phyloP scores from a whole-genome alignment of 2,797 vertebrate species.

The Pseudochromis fuscus region DNA sequence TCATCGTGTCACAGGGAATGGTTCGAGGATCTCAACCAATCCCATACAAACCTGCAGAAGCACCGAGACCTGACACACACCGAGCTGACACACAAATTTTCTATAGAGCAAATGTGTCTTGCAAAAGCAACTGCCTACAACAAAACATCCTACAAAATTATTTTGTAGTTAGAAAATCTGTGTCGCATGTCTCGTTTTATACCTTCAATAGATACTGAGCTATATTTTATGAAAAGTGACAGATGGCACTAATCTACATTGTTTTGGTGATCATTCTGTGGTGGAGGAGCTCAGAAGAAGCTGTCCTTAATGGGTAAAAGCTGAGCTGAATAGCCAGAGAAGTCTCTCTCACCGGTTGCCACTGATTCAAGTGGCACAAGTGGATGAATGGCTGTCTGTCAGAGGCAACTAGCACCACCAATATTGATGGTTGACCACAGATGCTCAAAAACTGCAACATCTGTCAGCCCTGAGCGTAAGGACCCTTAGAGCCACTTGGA shows the following conservation, averaged over 20 bases:
- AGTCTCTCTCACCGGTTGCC: not conserved
- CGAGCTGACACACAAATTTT: no score
- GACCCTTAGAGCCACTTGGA: not conserved
- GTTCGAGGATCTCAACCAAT: not conserved
- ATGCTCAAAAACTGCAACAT: slow-evolving; percentile 6
- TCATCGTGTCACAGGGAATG: no score
- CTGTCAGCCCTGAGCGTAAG: not conserved
- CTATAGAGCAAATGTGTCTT: no score
- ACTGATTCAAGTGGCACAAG: not conserved
- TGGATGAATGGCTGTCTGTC: not conserved
- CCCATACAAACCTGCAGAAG: no score
- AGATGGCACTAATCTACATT: not conserved
- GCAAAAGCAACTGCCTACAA: no score
- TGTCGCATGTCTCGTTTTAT: not conserved
- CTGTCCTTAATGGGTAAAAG: not conserved
- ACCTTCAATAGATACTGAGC: not conserved
- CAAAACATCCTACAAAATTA: no score
- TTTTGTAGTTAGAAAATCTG: no score
- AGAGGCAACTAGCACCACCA: not conserved
- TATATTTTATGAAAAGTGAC: not conserved
- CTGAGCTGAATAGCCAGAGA: not conserved
- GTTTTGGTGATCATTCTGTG: not conserved
- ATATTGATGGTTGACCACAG: slow-evolving; percentile 12
- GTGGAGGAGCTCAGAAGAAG: not conserved
- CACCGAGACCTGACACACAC: no score